These are phyloP conservation scores for Oasisia sp. DNA, from an alignment of 2,888 invertebrate species.

Conservation along the genomic window DNA sequence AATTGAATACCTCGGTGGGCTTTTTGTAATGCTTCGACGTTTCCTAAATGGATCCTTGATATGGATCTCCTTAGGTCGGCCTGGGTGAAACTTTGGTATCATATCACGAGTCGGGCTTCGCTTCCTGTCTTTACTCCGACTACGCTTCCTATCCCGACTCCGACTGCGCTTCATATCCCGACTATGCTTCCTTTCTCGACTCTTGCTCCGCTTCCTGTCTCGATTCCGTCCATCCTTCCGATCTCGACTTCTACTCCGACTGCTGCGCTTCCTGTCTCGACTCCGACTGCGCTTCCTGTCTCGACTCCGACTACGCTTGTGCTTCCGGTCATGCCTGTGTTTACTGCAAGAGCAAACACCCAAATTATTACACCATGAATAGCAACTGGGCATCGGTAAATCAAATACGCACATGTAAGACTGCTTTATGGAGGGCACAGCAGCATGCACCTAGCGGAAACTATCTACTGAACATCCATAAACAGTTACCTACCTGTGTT, in stretches of 20 bases:
- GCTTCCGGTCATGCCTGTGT: constrained; percentile 10
- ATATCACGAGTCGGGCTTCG: constrained; percentile 33
- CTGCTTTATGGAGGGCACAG: neutral
- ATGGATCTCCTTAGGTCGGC: constrained; percentile 34
- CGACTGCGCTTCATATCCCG: neutral
- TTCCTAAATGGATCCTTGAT: constrained; percentile 40
- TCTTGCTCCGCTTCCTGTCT: constrained; percentile 19
- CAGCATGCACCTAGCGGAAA: neutral
- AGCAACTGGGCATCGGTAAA: neutral
- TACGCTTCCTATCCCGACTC: neutral
- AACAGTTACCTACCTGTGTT: neutral
- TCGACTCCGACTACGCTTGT: neutral
- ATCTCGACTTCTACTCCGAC: constrained; percentile 30
- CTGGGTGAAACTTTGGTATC: constrained; percentile 14
- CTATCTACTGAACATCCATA: neutral
- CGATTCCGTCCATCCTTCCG: constrained; percentile 13
- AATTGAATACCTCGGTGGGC: constrained; percentile 40
- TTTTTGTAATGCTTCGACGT: constrained; percentile 48
- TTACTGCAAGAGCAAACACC: neutral
- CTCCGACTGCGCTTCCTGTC: constrained; percentile 25
- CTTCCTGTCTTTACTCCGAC: constrained; percentile 40
- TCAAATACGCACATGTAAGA: neutral
- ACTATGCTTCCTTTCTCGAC: constrained; percentile 35
- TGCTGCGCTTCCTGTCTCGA: constrained; percentile 42
- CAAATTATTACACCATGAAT: neutral